phyloP scores from a whole-genome alignment of 2,797 vertebrate species.

The Cuculus canorus region DNA sequence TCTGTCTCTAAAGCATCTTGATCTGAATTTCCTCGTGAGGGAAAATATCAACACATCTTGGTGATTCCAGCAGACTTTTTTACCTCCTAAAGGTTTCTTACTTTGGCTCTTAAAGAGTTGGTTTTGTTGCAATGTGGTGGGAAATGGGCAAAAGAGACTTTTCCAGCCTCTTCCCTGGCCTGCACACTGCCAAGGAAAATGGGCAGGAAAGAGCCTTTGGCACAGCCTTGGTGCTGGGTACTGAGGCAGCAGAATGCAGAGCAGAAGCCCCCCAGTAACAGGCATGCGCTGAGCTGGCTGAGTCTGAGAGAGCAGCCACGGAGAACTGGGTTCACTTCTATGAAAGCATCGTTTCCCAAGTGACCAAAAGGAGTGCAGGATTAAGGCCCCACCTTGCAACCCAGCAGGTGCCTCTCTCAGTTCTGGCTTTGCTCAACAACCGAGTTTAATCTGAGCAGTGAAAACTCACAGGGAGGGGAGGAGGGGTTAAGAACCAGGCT shows the following conservation, averaged over 20 bases:
- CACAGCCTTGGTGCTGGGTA: neutral
- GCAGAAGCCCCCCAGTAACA: neutral
- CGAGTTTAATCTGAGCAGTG: neutral
- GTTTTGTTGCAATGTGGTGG: neutral
- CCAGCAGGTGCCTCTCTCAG: neutral
- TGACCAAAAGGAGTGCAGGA: neutral
- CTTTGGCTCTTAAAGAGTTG: neutral
- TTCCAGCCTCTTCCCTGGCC: neutral
- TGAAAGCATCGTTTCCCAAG: neutral
- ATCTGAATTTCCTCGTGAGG: neutral
- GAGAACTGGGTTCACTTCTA: neutral
- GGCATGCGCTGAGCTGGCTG: neutral
- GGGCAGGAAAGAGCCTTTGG: neutral
- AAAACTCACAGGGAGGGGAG: neutral
- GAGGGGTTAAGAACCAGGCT: neutral
- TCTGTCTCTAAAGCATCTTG: neutral
- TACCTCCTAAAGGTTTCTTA: neutral
- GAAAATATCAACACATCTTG: neutral
- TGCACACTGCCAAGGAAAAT: neutral
- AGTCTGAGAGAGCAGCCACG: neutral
- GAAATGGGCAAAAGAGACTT: neutral
- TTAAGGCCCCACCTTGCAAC: neutral
- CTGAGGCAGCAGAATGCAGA: accelerated
- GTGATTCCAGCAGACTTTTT: neutral
- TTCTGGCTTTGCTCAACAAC: neutral